phyloP scores from a whole-genome alignment of 2,797 vertebrate genomes.

The Pangasius djambal region DNA sequence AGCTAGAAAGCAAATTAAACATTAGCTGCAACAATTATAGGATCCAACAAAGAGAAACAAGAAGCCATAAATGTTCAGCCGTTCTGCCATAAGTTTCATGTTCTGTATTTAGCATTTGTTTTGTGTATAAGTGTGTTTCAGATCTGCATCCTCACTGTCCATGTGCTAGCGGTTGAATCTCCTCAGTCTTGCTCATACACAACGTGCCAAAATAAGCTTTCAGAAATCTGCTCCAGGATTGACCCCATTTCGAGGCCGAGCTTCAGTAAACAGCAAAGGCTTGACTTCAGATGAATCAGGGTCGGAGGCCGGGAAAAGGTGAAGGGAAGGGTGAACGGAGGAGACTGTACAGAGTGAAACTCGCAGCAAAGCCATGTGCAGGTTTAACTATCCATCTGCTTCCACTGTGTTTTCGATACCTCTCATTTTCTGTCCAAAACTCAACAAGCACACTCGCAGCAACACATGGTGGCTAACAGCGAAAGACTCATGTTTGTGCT shows the following conservation, averaged over 20 bases:
- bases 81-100: background rate
- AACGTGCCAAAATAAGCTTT: slow-evolving; percentile 1
- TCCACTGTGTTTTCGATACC: background rate
- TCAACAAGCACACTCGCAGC: slow-evolving; percentile 31
- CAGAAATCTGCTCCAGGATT: slow-evolving; percentile 8
- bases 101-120: slow-evolving; percentile 20
- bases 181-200: background rate
- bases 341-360: background rate
- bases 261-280: background rate
- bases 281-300: slow-evolving; percentile 5
- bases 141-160: background rate
- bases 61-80: slow-evolving; percentile 30
- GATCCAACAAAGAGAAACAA: slow-evolving; percentile 42
- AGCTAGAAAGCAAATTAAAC: slow-evolving; percentile 55
- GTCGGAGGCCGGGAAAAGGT: background rate
- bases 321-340: background rate
- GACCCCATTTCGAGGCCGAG: background rate
- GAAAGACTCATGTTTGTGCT: slow-evolving; percentile 46
- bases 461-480: slow-evolving; percentile 33
- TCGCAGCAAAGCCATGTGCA: background rate
- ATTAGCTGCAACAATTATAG: slow-evolving; percentile 56
- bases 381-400: slow-evolving; percentile 5
- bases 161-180: background rate
- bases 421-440: slow-evolving; percentile 36
- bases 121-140: background rate